Evolutionary conservation across 2,888 invertebrate genomes (phyloP).

Genomic region (Lasioglossum marginatum): DNA sequence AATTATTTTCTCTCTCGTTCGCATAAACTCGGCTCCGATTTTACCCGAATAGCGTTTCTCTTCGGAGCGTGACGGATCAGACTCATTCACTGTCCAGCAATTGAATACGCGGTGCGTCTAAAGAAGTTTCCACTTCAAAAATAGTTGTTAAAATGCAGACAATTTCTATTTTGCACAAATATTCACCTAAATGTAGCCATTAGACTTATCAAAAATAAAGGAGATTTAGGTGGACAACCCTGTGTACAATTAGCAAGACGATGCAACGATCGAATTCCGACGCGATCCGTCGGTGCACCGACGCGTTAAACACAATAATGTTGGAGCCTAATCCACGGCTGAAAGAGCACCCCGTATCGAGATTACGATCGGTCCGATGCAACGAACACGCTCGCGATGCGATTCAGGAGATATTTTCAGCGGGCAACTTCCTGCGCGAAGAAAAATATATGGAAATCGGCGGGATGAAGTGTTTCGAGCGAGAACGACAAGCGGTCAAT

Average conservation of each 20-base stretch:
- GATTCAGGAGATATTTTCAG: slow-evolving; percentile 23
- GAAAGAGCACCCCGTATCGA: background rate
- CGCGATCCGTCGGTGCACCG: slow-evolving; percentile 2
- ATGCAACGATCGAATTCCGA: slow-evolving; percentile 1
- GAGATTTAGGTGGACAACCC: too few species aligned
- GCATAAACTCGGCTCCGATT: too few species aligned
- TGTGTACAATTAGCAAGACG: background rate
- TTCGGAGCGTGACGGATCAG: too few species aligned
- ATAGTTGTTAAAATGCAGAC: too few species aligned
- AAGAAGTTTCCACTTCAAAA: too few species aligned
- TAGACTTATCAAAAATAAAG: too few species aligned
- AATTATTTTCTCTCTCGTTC: too few species aligned
- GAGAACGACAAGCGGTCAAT: slow-evolving; percentile 74
- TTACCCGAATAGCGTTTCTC: too few species aligned
- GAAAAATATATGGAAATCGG: slow-evolving; percentile 49
- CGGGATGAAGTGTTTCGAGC: slow-evolving; percentile 55
- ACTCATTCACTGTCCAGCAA: too few species aligned
- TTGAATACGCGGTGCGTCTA: too few species aligned
- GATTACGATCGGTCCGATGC: slow-evolving; percentile 12
- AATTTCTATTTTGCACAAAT: background rate
- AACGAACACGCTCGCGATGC: background rate
- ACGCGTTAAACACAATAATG: slow-evolving; percentile 6
- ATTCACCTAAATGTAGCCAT: too few species aligned
- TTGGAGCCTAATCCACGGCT: slow-evolving; percentile 6
- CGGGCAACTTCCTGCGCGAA: slow-evolving; percentile 23